These are phyloP conservation scores for Sander lucioperca DNA, from an alignment of 2,113 vertebrate genomes.

Conservation along the genomic window DNA sequence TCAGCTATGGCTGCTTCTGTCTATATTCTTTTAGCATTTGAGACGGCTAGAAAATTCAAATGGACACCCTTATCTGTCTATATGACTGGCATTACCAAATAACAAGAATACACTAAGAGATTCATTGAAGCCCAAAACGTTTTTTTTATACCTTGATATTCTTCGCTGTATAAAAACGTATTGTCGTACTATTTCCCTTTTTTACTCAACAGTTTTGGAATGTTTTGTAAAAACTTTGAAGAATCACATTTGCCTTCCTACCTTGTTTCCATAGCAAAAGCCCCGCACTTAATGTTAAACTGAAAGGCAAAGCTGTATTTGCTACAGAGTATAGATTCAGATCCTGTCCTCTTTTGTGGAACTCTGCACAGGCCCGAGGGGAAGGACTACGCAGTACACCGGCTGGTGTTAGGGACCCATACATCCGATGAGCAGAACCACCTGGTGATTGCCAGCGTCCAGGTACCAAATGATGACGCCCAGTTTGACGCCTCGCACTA, in stretches of 20 bases:
- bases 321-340: not conserved
- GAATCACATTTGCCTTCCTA: not conserved
- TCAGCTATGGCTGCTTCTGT: too few species aligned
- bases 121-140: too few species aligned
- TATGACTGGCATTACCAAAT: too few species aligned
- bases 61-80: too few species aligned
- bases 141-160: too few species aligned
- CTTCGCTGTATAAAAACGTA: too few species aligned
- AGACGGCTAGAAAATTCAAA: too few species aligned
- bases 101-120: too few species aligned
- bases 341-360: not conserved
- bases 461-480: conserved; percentile 93
- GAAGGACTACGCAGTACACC: conserved; percentile 92
- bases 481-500: conserved; percentile 92
- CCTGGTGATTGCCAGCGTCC: conserved; percentile 94
- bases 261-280: not conserved
- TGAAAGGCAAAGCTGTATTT: not conserved
- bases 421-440: conserved; percentile 97
- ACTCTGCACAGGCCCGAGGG: conserved; percentile 90
- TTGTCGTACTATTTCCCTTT: too few species aligned
- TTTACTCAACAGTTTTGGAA: too few species aligned
- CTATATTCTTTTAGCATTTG: too few species aligned
- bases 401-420: conserved; percentile 93
- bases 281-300: not conserved
- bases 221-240: too few species aligned